Base-by-base conservation (phyloP, 2,888 invertebrate species). In the Arrhopalites spinosus region DNA sequence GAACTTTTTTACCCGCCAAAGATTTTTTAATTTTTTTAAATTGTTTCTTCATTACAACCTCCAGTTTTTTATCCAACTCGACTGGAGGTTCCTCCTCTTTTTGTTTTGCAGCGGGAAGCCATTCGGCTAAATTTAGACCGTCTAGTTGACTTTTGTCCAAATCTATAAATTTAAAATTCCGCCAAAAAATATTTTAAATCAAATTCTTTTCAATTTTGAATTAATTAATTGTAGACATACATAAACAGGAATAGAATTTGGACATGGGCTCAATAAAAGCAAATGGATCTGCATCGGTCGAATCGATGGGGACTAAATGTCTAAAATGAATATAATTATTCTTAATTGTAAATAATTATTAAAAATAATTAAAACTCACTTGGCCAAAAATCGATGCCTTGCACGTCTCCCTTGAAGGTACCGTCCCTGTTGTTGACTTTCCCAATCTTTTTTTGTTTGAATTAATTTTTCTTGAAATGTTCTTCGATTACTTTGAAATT, bases 391-490 rank as follows among this genome's bases (percentile, higher is more conserved):
- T 45, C 45, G 17, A 23, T 67, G 67, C 7, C 67, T 7, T 20
- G 27, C 67, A 13, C 47, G 11, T 23, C 67, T 43, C 5, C 67
- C 67, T 15, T 25, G 13, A 13, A 67, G 15, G 25, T 67, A 67
- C 17, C 67, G 43, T n/a, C 67, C 67, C 20, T 20, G 15, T 13
- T 67, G 45, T 7, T 15, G 8, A n/a, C 7, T 36, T 20, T 67
- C 67, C 67, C 67, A 67, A 20, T 45, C 45, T 45, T 23, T 17
- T 43, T 67, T 67, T 5, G 67, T 67, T 8, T 36, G 29, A 13
- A 67, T 45, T 20, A 67, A 45, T 30, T 67, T 67, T 23, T 67
- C 67, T 67, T 43, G 67, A 36, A 67, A 67, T 67, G 23, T 8
- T 20, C 67, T 7, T 1, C 67, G 67, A 20, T 67, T 67, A 45